Evolutionary conservation across 1,140 invertebrate genomes (phyloP).

Genomic region (Teleogryllus occipitalis): DNA sequence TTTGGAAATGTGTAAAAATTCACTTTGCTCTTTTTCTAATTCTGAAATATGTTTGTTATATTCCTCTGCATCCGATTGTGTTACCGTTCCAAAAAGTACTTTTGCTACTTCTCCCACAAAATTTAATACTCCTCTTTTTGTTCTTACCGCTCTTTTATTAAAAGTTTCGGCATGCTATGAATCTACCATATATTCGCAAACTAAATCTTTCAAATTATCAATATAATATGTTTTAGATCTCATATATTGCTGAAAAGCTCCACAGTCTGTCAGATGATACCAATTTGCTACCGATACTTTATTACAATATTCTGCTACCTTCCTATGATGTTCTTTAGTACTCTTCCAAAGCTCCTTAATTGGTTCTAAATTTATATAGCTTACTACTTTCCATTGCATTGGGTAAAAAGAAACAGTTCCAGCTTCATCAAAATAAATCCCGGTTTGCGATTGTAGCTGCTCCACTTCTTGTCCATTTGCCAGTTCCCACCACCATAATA

Average conservation of each 20-base stretch:
- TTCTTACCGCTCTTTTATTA: too few species aligned
- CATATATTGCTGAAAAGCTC: not conserved
- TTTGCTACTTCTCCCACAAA: too few species aligned
- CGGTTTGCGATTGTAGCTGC: not conserved
- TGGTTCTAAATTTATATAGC: not conserved
- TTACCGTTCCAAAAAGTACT: too few species aligned
- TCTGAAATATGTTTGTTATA: too few species aligned
- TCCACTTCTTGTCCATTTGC: not conserved
- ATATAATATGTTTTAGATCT: conserved; percentile 5
- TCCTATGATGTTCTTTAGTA: not conserved
- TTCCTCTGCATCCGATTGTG: too few species aligned
- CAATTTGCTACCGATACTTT: not conserved
- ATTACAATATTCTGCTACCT: not conserved
- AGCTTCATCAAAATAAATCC: conserved; percentile 9
- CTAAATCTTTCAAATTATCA: conserved; percentile 10
- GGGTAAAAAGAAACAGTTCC: not conserved
- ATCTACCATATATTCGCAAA: not conserved
- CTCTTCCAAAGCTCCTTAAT: not conserved
- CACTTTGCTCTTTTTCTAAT: conserved; percentile 4
- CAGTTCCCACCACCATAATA: not conserved
- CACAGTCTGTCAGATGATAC: conserved; percentile 10
- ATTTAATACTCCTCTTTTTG: too few species aligned
- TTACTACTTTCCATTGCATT: too few species aligned
- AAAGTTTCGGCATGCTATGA: not conserved
- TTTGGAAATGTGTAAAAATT: conserved; percentile 5